Evolutionary conservation across 1,140 invertebrate species (phyloP), one percentile per base, ranked within the genome.

Genomic region (Drosophila sucinea): DNA sequence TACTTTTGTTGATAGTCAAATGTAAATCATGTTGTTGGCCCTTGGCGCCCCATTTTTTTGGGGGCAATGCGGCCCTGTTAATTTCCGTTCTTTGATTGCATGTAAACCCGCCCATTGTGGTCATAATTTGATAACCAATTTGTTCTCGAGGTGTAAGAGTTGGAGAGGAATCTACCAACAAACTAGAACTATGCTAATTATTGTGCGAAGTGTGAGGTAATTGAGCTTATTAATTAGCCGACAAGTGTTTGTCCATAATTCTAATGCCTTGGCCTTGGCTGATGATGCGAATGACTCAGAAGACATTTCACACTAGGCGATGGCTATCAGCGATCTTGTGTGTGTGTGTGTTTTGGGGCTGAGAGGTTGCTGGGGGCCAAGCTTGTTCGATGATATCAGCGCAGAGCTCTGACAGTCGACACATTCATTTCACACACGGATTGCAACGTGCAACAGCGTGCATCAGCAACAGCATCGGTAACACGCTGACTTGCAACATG

Each of bases 401-500:
- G 71, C 4, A 85, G 78, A 17, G 17, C 17, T 17, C 79, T 82
- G 79, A 82, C 79, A 82, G 77, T 70, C 72, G 73, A 81, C 79
- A 81, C 79, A 85, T 85, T 86, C 78, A 75, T 84, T 84, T 84
- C 81, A 86, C 82, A 85, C 81, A 85, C 81, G 72, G 40, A 7
- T 32, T 47, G 73, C 78, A 76, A 69, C 73, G 65, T 70, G 73
- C 73, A 73, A 55, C 60, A 67, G 57, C 32, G 6, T 51, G 4
- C 30, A 23, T 65, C 68, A 61, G 47, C 41, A 4, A 32, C 44
- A 11, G 72, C 66, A 79, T 76, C 77, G 72, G 71, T 75, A 81
- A 72, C 82, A 86, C 79, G 82, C 83, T 86, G 75, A 86, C 83
- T 86, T 86, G 82, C 82, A 86, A 86, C 82, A 87, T 78, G 79